Evolutionary conservation across 2,113 vertebrate species (phyloP).

Genomic region (Saiga tatarica): DNA sequence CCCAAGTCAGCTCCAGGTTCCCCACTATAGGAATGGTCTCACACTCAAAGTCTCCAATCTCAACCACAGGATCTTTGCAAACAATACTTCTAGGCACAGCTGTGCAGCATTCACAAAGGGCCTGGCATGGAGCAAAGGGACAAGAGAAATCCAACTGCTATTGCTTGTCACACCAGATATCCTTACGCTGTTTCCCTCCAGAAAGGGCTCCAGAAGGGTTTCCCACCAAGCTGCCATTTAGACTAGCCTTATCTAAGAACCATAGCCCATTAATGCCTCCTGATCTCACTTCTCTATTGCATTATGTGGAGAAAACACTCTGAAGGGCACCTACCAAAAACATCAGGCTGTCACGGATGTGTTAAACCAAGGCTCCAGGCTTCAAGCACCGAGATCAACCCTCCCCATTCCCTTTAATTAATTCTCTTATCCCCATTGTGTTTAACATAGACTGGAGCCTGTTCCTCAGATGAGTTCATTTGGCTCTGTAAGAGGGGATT

Average conservation of each 20-base stretch:
- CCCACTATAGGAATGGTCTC: background rate
- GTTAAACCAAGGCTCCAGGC: background rate
- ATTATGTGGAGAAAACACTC: background rate
- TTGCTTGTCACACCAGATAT: rapidly evolving
- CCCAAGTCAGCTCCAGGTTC: background rate
- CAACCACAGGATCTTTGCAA: background rate
- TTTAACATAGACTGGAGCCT: slow-evolving; percentile 4
- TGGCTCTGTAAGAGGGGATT: slow-evolving; percentile 26
- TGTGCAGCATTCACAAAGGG: background rate
- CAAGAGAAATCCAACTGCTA: background rate
- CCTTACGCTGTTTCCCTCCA: background rate
- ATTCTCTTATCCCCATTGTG: slow-evolving; percentile 22
- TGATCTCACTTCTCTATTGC: background rate
- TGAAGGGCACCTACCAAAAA: background rate
- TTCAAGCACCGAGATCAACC: background rate
- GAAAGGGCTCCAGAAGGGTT: background rate
- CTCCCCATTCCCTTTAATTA: slow-evolving; percentile 18
- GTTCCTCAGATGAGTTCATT: slow-evolving; percentile 35
- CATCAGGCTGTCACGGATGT: background rate
- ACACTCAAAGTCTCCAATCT: background rate
- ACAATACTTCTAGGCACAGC: background rate
- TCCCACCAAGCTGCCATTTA: background rate
- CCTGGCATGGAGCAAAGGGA: background rate
- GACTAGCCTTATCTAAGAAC: background rate
- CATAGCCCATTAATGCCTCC: background rate